phyloP scores from a whole-genome alignment of 2,113 vertebrate genomes.

The Etia nguti region DNA sequence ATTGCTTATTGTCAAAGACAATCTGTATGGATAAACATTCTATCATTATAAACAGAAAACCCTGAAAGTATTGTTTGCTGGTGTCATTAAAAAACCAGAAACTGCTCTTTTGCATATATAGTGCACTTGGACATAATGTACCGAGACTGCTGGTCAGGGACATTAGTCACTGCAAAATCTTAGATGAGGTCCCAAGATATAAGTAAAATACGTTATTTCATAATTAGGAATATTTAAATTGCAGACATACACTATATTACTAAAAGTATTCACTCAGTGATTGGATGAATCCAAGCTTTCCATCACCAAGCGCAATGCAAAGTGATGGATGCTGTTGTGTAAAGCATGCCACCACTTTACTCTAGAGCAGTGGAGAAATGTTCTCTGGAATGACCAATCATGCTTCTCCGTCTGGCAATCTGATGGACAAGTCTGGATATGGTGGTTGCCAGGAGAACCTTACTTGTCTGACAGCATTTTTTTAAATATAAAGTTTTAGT shows the following conservation, averaged over 20 bases:
- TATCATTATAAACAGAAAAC: constrained; percentile 20
- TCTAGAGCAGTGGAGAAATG: too few relatives aligned
- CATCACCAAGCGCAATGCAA: too few relatives aligned
- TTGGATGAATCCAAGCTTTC: too few relatives aligned
- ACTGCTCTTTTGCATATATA: neutral
- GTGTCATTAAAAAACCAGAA: neutral
- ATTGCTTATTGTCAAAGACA: constrained; percentile 21
- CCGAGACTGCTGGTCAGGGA: neutral
- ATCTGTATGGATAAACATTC: constrained; percentile 34
- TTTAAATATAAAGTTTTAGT: too few relatives aligned
- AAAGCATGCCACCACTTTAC: too few relatives aligned
- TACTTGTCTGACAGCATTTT: too few relatives aligned
- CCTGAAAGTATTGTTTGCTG: neutral
- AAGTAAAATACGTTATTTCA: neutral
- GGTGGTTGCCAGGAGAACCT: too few relatives aligned
- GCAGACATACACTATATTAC: neutral
- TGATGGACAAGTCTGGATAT: too few relatives aligned
- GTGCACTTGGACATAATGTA: neutral
- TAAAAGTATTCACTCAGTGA: neutral
- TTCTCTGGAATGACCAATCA: too few relatives aligned
- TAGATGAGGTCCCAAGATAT: neutral
- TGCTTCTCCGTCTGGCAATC: too few relatives aligned
- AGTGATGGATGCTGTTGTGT: too few relatives aligned
- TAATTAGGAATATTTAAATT: too few relatives aligned
- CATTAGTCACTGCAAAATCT: neutral